A percentile compares a stretch with the other conserved stretches of the same genome.
phyloP scores from a whole-genome alignment of 2,113 vertebrate species.

The Pteruthius melanotis region DNA sequence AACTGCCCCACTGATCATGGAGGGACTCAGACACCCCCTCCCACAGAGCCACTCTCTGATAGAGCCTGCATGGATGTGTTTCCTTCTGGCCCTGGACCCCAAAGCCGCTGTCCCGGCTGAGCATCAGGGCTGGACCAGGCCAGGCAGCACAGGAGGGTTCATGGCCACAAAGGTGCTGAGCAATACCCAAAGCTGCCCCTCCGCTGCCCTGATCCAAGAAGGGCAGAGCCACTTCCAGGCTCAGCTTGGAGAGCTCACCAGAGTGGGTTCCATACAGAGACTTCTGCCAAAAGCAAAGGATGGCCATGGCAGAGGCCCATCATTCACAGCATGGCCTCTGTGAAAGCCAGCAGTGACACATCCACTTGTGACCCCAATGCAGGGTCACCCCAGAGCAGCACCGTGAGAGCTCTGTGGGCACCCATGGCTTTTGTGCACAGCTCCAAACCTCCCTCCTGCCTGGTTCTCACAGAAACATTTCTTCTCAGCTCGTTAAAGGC shows the following conservation, averaged over 20 bases:
- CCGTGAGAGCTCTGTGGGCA: accelerated
- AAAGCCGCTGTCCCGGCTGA: not conserved
- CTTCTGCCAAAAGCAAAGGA: not conserved
- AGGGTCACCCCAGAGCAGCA: accelerated
- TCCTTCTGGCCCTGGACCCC: not conserved
- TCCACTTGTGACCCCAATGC: accelerated
- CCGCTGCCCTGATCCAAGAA: accelerated
- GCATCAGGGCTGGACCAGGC: not conserved
- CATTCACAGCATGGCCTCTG: accelerated
- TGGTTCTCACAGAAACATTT: not conserved
- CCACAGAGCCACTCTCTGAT: not conserved
- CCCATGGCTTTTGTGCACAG: not conserved
- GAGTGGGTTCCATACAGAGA: accelerated
- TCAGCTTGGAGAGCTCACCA: not conserved
- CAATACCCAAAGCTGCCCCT: not conserved
- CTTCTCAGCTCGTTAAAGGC: not conserved
- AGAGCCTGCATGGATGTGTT: not conserved
- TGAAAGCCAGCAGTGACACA: not conserved
- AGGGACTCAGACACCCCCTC: not conserved
- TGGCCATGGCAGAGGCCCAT: not conserved
- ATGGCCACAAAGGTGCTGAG: not conserved
- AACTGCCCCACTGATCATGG: accelerated
- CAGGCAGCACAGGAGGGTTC: not conserved
- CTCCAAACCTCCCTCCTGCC: not conserved
- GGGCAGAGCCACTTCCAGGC: not conserved